These are phyloP conservation scores for Pseudobourletiella spinata DNA, from an alignment of 1,140 invertebrate genomes.

Conservation along the genomic window DNA sequence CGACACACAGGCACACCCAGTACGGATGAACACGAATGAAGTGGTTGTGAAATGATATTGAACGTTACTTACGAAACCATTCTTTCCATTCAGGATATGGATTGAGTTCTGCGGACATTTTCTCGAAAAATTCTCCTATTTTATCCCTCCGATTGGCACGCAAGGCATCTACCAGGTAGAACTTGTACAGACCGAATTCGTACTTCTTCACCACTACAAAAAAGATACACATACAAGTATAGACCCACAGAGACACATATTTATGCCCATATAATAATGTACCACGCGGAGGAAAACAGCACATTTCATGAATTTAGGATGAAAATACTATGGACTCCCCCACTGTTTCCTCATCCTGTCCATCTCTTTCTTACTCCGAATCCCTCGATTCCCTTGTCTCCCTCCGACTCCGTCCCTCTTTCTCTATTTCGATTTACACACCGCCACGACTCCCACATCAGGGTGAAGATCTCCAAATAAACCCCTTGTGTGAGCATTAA, in stretches of 20 bases:
- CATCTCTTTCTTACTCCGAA: background rate
- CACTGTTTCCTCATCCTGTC: background rate
- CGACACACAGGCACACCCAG: no score
- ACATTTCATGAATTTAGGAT: background rate
- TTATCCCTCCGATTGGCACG: constrained; percentile 29
- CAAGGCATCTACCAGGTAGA: constrained; percentile 34
- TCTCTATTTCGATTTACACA: no score
- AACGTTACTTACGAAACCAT: constrained; percentile 33
- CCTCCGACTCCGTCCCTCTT: no score
- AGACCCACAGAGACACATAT: background rate
- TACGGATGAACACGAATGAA: no score
- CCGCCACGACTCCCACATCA: no score
- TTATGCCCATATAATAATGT: background rate
- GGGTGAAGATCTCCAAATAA: no score
- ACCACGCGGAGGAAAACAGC: no score
- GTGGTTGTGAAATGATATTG: no score
- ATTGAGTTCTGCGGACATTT: constrained; percentile 31
- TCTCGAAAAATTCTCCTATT: constrained; percentile 35
- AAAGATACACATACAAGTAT: background rate
- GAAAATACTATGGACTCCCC: background rate
- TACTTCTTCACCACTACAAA: constrained; percentile 34
- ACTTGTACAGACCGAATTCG: constrained; percentile 36
- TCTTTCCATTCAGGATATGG: constrained; percentile 34
- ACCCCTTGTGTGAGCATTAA: no score
- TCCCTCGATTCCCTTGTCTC: no score